These are phyloP conservation scores for Sinohyriopsis cumingii DNA, from an alignment of 2,888 invertebrate species.

Conservation along the genomic window DNA sequence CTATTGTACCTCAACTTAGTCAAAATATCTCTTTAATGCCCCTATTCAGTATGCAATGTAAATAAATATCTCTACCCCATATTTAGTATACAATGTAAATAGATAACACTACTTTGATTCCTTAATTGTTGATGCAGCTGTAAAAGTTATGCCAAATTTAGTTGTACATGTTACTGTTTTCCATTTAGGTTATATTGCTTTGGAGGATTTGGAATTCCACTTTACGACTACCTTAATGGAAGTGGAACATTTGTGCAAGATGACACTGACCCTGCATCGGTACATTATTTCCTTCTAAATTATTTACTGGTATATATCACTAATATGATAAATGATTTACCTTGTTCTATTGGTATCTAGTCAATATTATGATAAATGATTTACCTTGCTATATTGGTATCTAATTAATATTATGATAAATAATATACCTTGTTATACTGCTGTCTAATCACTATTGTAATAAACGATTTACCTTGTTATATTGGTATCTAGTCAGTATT, in stretches of 20 bases:
- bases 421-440: not conserved
- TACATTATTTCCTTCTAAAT: constrained; percentile 5
- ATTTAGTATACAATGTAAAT: too few species aligned
- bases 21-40: too few species aligned
- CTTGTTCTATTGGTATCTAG: not conserved
- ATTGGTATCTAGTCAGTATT: not conserved
- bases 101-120: too few species aligned
- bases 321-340: not conserved
- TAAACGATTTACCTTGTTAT: not conserved
- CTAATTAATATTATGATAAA: not conserved
- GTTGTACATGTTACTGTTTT: not conserved
- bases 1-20: too few species aligned
- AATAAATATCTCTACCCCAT: too few species aligned
- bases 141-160: too few species aligned
- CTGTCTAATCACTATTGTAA: not conserved
- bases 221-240: constrained; percentile 25
- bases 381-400: not conserved
- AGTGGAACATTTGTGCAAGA: constrained; percentile 43
- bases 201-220: constrained; percentile 60
- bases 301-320: not conserved
- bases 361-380: constrained; percentile 1
- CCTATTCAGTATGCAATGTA: too few species aligned
- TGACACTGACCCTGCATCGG: constrained; percentile 12
- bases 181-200: constrained; percentile 61
- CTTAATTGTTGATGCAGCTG: too few species aligned